Evolutionary conservation across 2,797 vertebrate genomes (phyloP).

Genomic region (Hyperoplus lanceolatus): DNA sequence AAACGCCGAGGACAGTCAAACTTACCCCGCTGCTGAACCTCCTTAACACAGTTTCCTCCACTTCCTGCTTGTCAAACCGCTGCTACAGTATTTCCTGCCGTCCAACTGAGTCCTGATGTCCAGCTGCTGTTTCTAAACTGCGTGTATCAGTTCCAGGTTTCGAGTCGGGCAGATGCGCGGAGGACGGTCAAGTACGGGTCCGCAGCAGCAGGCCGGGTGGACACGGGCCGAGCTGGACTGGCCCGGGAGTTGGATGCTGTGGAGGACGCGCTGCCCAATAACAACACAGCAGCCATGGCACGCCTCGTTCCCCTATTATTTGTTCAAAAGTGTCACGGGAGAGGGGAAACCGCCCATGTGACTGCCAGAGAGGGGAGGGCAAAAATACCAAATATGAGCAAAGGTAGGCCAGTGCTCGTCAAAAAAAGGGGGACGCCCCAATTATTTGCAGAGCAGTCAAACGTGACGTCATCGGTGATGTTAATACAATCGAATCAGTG

Average conservation of each 20-base stretch:
- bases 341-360: slow-evolving; percentile 75
- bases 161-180: slow-evolving; percentile 15
- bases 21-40: slow-evolving; percentile 54
- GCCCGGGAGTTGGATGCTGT: slow-evolving; percentile 53
- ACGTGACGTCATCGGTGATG: background rate
- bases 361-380: slow-evolving; percentile 64
- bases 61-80: slow-evolving; percentile 67
- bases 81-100: background rate
- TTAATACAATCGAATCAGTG: background rate
- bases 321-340: slow-evolving; percentile 79
- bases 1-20: slow-evolving; percentile 5
- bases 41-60: slow-evolving; percentile 15
- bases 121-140: no score
- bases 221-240: slow-evolving; percentile 1
- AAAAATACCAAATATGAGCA: slow-evolving; percentile 40
- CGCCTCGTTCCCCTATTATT: slow-evolving; percentile 68
- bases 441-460: background rate
- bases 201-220: slow-evolving; percentile 20
- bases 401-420: slow-evolving; percentile 12
- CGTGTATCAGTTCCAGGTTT: background rate
- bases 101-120: no score
- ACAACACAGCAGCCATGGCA: slow-evolving; percentile 53
- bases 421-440: slow-evolving; percentile 45
- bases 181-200: background rate
- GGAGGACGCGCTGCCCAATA: slow-evolving; percentile 55